Evolutionary conservation across 2,888 invertebrate species (phyloP).

Genomic region (Zonitis immaculata): DNA sequence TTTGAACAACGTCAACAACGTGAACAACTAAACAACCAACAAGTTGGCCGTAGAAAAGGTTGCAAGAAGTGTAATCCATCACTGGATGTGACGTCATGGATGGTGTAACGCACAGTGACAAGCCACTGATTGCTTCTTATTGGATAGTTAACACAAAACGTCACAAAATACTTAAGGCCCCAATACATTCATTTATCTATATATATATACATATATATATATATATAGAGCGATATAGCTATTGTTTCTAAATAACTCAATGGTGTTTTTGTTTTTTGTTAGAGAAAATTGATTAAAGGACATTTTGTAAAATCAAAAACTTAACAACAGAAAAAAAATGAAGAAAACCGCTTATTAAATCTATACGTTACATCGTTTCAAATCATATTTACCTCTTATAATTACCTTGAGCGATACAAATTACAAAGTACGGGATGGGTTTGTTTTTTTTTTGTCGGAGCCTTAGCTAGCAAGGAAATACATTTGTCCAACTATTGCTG

Average conservation of each 20-base stretch:
- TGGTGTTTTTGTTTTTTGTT: no score
- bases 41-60: slow-evolving; percentile 43
- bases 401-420: slow-evolving; percentile 50
- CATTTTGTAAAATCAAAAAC: background rate
- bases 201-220: background rate
- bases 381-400: slow-evolving; percentile 42
- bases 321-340: background rate
- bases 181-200: background rate
- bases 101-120: slow-evolving; percentile 48
- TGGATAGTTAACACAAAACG: slow-evolving; percentile 48
- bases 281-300: background rate
- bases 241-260: no score
- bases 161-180: slow-evolving; percentile 11
- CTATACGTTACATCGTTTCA: slow-evolving; percentile 33
- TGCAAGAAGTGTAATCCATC: slow-evolving; percentile 47
- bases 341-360: slow-evolving; percentile 37
- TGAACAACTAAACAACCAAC: slow-evolving; percentile 42
- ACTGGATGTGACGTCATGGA: slow-evolving; percentile 42
- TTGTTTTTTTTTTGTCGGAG: slow-evolving; percentile 49
- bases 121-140: slow-evolving; percentile 54
- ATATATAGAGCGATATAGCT: background rate
- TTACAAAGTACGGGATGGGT: slow-evolving; percentile 49
- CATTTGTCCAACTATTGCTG: slow-evolving; percentile 50
- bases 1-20: slow-evolving; percentile 31
- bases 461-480: slow-evolving; percentile 47